Evolutionary conservation across 2,797 vertebrate genomes (phyloP).

Genomic region (Schizopygopsis malacanthus): DNA sequence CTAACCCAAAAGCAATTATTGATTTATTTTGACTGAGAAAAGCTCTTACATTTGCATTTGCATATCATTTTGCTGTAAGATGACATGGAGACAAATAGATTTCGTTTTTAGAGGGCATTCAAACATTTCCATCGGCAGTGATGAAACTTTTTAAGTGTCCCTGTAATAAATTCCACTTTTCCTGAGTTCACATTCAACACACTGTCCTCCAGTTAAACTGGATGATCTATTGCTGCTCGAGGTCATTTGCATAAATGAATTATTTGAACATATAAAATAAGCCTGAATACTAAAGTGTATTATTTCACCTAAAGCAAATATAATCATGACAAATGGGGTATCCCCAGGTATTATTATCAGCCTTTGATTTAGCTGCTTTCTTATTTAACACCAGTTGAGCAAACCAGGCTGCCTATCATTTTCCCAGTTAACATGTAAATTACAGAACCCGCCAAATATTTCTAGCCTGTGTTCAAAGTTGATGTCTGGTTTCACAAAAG

Average conservation of each 20-base stretch:
- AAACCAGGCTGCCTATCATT: conserved; percentile 3
- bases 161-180: conserved; percentile 49
- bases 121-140: conserved; percentile 56
- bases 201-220: conserved; percentile 29
- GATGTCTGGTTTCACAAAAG: neutral
- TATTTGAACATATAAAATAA: conserved; percentile 53
- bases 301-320: conserved; percentile 55
- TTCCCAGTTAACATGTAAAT: neutral
- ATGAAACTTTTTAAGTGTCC: conserved; percentile 1
- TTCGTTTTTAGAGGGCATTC: conserved; percentile 61
- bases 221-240: conserved; percentile 49
- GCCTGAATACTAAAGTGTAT: conserved; percentile 52
- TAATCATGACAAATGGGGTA: conserved; percentile 59
- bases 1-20: neutral
- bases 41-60: neutral
- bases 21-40: neutral
- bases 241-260: conserved; percentile 59
- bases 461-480: neutral
- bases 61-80: neutral
- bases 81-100: neutral
- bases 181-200: conserved; percentile 31
- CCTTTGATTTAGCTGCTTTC: conserved; percentile 36
- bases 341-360: conserved; percentile 44
- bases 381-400: conserved; percentile 38
- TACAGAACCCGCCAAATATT: neutral